These are phyloP conservation scores for Eptatretus atami DNA, from an alignment of 2,797 vertebrate species.

Conservation along the genomic window DNA sequence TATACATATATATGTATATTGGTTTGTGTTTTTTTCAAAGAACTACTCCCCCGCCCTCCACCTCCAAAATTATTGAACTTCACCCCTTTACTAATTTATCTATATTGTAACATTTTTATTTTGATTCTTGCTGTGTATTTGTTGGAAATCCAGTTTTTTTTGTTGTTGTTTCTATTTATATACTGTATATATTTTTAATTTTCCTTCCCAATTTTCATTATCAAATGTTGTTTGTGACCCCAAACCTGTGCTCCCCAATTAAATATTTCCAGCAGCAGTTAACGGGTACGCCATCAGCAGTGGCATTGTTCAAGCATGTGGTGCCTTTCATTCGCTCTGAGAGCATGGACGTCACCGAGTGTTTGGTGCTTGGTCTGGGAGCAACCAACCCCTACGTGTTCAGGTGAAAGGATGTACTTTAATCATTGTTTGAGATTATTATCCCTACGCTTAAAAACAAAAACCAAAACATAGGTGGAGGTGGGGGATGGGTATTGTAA, in stretches of 20 bases:
- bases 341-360: conserved; percentile 98
- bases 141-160: too few relatives aligned
- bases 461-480: neutral
- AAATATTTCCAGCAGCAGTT: neutral
- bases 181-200: conserved; percentile 26
- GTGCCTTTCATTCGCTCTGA: conserved; percentile 99
- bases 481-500: too few relatives aligned
- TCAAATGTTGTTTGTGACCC: too few relatives aligned
- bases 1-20: too few relatives aligned
- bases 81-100: too few relatives aligned
- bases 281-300: conserved; percentile 56
- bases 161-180: conserved; percentile 6
- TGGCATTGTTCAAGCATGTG: conserved; percentile 88
- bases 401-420: conserved; percentile 23
- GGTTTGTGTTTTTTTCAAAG: too few relatives aligned
- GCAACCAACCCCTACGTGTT: conserved; percentile 90
- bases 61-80: too few relatives aligned
- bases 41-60: too few relatives aligned
- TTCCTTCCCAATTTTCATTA: too few relatives aligned
- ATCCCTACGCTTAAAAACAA: too few relatives aligned
- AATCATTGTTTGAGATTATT: neutral
- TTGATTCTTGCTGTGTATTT: too few relatives aligned
- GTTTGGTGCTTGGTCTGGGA: conserved; percentile 92
- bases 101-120: too few relatives aligned
- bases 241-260: neutral